These are phyloP conservation scores for Otolemur garnettii DNA, from an alignment of 2,113 vertebrate species.

Conservation along the genomic window DNA sequence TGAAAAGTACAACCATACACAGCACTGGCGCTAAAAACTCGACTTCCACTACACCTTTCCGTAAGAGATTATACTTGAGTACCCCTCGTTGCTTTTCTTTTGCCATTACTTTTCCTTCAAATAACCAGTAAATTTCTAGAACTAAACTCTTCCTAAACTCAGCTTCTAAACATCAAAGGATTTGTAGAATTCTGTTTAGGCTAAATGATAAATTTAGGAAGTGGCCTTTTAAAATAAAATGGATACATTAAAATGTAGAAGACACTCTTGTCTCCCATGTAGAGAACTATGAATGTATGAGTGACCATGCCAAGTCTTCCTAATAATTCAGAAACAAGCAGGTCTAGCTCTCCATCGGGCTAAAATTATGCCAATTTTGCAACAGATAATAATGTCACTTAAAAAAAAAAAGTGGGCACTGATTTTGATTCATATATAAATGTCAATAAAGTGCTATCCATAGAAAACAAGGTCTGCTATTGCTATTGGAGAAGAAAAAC, in stretches of 20 bases:
- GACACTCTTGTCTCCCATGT: background rate
- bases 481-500: background rate
- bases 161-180: background rate
- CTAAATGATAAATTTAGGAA: constrained; percentile 30
- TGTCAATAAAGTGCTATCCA: background rate
- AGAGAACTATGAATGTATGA: background rate
- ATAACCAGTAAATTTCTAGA: background rate
- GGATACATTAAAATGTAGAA: background rate
- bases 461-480: background rate
- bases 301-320: background rate
- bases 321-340: background rate
- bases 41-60: background rate
- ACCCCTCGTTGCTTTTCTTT: background rate
- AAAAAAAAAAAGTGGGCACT: background rate
- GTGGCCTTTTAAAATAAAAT: constrained; percentile 42
- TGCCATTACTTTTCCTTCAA: constrained; percentile 28
- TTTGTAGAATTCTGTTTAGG: background rate
- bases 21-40: background rate
- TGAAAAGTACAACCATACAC: background rate
- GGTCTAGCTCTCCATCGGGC: background rate
- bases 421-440: constrained; percentile 20
- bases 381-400: background rate
- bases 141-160: background rate
- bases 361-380: constrained; percentile 21
- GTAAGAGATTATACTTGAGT: background rate